phyloP scores from a whole-genome alignment of 2,888 invertebrate genomes.

The Callyntrura sp. region DNA sequence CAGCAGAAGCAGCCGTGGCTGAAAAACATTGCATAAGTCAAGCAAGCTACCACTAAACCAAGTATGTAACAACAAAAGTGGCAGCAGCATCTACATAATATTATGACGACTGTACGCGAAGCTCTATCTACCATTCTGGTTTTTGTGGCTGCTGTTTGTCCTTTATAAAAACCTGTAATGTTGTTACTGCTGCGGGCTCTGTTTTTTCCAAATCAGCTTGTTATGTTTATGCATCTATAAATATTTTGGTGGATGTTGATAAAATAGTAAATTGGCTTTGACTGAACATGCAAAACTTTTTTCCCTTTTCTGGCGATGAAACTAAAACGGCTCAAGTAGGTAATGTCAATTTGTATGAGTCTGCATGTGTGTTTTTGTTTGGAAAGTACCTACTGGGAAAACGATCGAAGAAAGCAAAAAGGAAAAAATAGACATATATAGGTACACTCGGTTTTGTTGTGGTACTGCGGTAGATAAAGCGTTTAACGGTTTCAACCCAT shows the following conservation, averaged over 20 bases:
- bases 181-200: slow-evolving; percentile 10
- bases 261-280: slow-evolving; percentile 40
- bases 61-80: background rate
- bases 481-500: too few species aligned
- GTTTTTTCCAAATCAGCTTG: slow-evolving; percentile 37
- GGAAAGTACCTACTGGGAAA: slow-evolving; percentile 15
- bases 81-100: background rate
- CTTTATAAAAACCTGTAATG: slow-evolving; percentile 11
- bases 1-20: background rate
- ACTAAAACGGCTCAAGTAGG: slow-evolving; percentile 18
- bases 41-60: background rate
- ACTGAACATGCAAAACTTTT: slow-evolving; percentile 38
- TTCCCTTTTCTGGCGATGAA: slow-evolving; percentile 21
- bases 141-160: slow-evolving; percentile 26
- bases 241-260: slow-evolving; percentile 47
- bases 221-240: slow-evolving; percentile 52
- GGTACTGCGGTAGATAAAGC: background rate
- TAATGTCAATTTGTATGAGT: slow-evolving; percentile 46
- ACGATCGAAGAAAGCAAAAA: slow-evolving; percentile 19
- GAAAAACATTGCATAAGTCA: slow-evolving; percentile 20
- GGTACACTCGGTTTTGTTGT: background rate
- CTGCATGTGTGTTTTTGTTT: background rate
- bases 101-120: background rate
- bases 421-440: slow-evolving; percentile 25
- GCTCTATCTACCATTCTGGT: background rate